Conservation (phyloP, 2,113 vertebrate genomes). For the Scartelaos histophorus region DNA sequence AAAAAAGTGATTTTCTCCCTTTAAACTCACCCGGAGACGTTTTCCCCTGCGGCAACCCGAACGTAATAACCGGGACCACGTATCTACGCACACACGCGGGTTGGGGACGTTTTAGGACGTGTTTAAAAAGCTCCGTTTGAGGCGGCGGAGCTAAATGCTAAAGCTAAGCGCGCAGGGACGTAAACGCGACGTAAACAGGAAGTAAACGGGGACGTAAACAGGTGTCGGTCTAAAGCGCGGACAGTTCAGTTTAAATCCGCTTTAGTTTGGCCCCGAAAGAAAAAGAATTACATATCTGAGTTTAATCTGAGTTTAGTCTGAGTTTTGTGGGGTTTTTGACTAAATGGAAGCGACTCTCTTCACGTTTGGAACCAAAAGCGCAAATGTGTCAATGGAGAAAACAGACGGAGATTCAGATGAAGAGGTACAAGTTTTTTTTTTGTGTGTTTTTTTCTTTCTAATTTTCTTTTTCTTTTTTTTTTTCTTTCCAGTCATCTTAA, state of each 20-base stretch:
- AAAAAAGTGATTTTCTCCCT: neutral
- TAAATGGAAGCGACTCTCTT: neutral
- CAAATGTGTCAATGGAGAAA: neutral
- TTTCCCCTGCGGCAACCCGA: neutral
- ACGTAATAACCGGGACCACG: neutral
- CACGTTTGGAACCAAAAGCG: conserved; percentile 1
- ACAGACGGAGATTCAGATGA: neutral
- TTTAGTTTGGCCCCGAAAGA: neutral
- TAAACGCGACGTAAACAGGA: too few species aligned
- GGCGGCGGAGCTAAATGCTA: neutral
- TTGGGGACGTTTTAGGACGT: too few species aligned
- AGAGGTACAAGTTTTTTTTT: neutral
- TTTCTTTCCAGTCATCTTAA: too few species aligned
- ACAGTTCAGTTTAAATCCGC: neutral
- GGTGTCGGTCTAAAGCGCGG: neutral
- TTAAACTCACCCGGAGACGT: neutral
- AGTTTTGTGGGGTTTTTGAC: neutral
- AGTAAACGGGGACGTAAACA: neutral
- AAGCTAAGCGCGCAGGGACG: neutral
- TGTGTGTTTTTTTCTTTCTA: neutral
- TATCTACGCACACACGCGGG: too few species aligned
- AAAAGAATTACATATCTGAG: neutral
- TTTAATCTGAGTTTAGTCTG: neutral
- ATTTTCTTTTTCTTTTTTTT: too few species aligned
- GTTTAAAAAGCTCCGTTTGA: neutral